Conservation (phyloP, 2,113 vertebrate species). For the Alouatta palliata region DNA sequence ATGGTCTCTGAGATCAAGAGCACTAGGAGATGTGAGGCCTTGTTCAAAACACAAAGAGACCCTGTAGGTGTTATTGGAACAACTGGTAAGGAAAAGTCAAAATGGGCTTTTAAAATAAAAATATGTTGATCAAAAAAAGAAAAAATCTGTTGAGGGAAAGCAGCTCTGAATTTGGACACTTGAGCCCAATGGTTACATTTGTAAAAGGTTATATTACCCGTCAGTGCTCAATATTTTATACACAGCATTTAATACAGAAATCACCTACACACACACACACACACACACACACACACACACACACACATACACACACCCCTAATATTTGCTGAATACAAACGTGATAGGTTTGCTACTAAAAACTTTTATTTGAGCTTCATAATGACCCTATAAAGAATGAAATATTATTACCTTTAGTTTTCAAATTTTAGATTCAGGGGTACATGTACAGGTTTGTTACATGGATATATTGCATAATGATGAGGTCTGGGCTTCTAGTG, state of each 20-base stretch:
- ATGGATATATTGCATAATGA: too few relatives aligned
- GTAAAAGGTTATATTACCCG: not conserved
- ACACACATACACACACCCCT: too few relatives aligned
- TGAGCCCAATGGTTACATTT: not conserved
- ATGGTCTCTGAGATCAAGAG: not conserved
- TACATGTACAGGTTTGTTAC: too few relatives aligned
- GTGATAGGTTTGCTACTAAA: not conserved
- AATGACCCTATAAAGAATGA: not conserved
- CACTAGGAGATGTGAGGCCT: rapidly evolving
- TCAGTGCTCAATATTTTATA: not conserved
- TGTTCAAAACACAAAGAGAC: not conserved
- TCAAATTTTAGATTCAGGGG: too few relatives aligned
- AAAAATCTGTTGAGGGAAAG: not conserved
- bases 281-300: not conserved
- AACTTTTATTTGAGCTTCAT: not conserved
- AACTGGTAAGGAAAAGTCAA: constrained; percentile 53
- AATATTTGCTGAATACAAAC: not conserved
- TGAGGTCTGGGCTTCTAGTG: too few relatives aligned
- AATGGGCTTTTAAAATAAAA: constrained; percentile 34
- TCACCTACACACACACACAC: not conserved
- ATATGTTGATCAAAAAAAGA: not conserved
- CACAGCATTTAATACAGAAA: not conserved
- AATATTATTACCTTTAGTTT: not conserved
- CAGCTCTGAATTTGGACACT: not conserved
- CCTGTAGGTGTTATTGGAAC: not conserved